Evolutionary conservation across 2,888 invertebrate species (phyloP).

Genomic region (Oasisia sp.): DNA sequence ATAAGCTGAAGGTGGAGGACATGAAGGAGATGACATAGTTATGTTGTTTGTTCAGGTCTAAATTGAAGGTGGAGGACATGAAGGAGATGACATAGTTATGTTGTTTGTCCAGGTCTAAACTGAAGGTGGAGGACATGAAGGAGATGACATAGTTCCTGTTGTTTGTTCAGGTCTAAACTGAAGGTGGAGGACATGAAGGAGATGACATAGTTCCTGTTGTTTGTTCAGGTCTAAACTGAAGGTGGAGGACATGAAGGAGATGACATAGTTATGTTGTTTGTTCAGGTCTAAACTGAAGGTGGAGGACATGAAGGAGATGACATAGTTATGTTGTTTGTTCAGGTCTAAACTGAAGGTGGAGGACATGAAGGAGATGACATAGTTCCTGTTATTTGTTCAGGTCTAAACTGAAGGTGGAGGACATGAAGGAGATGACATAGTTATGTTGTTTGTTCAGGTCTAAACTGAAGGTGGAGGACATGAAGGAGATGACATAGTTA

Average conservation of each 20-base stretch:
- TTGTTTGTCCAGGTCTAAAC: slow-evolving; percentile 74
- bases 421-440: slow-evolving; percentile 70
- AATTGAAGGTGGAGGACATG: slow-evolving; percentile 85
- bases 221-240: slow-evolving; percentile 80
- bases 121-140: too few relatives aligned
- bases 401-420: slow-evolving; percentile 86
- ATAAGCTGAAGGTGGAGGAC: slow-evolving; percentile 87
- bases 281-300: slow-evolving; percentile 74
- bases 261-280: slow-evolving; percentile 29
- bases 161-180: slow-evolving; percentile 77
- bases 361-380: slow-evolving; percentile 72
- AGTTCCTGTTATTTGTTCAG: slow-evolving; percentile 48
- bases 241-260: slow-evolving; percentile 77
- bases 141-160: background rate
- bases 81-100: slow-evolving; percentile 56
- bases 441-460: slow-evolving; percentile 67
- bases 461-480: slow-evolving; percentile 68
- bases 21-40: slow-evolving; percentile 67
- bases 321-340: slow-evolving; percentile 23
- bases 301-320: too few relatives aligned
- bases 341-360: slow-evolving; percentile 85
- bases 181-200: slow-evolving; percentile 81
- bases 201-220: slow-evolving; percentile 38
- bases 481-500: too few relatives aligned
- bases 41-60: slow-evolving; percentile 71